Percentiles rank a stretch among this genome's conserved stretches.
Evolutionary conservation across 2,888 invertebrate species (phyloP).

Genomic region (Thumatha senex): DNA sequence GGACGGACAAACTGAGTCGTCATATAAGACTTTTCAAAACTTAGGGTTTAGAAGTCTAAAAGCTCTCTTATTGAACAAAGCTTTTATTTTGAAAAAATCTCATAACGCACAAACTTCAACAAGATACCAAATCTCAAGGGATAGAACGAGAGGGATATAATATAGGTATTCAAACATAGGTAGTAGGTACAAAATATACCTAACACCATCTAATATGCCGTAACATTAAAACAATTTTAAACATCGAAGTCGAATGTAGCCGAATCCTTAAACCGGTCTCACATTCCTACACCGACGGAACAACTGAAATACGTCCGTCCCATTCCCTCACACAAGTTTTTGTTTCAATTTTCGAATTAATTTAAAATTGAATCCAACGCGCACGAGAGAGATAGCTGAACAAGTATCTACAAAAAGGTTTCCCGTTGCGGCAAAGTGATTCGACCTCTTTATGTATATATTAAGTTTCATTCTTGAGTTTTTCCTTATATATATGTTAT

Average conservation of each 20-base stretch:
- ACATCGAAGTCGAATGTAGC: slow-evolving; percentile 6
- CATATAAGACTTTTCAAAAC: too few relatives aligned
- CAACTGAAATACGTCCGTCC: slow-evolving; percentile 36
- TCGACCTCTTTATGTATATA: slow-evolving; percentile 14
- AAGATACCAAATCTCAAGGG: too few relatives aligned
- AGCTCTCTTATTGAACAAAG: too few relatives aligned
- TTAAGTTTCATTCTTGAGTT: slow-evolving; percentile 8
- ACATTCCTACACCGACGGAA: slow-evolving; percentile 45
- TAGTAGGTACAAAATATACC: too few relatives aligned
- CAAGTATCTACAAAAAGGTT: background rate
- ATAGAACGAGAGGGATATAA: too few relatives aligned
- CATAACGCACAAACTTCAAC: too few relatives aligned
- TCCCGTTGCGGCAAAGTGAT: slow-evolving; percentile 21
- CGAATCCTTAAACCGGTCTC: slow-evolving; percentile 36
- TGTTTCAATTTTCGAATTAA: slow-evolving; percentile 48
- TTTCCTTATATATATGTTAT: slow-evolving; percentile 25
- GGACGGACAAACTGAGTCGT: too few relatives aligned
- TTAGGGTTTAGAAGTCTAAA: too few relatives aligned
- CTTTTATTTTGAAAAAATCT: too few relatives aligned
- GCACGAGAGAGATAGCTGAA: slow-evolving; percentile 29
- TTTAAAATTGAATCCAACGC: slow-evolving; percentile 38
- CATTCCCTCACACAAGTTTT: slow-evolving; percentile 36
- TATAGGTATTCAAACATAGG: too few relatives aligned
- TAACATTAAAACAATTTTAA: slow-evolving; percentile 24
- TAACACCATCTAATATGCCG: slow-evolving; percentile 3